Base-by-base conservation (phyloP, 92 coral and sea anemone species). In the Porites lobata region DNA sequence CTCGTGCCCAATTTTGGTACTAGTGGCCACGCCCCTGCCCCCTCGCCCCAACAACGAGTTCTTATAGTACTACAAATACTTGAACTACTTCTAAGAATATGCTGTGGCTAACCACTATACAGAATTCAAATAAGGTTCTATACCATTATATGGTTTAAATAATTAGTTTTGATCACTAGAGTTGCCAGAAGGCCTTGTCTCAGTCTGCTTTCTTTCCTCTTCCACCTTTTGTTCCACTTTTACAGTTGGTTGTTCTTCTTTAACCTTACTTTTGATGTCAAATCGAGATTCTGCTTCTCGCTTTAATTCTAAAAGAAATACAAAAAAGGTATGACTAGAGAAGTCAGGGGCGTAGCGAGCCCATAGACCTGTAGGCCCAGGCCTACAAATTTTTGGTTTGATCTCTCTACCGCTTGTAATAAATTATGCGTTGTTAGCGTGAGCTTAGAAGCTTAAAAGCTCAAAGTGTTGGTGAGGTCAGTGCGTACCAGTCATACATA, bases 281-380 rank as follows among this genome's bases (percentile, higher is more conserved):
- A 43, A 38, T 79, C 91, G 82, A 56, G 84, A 82, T 12, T 76
- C 26, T 6, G 94, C 94, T 56, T 92, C 92, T 66, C 94, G 83
- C 84, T 88, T 92, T 66, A 86, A 57, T 84, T 88, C 92, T 92
- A 38, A 10, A 18, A n/a, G 70, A 1, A 58, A 78, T 8, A 9
- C 10, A 79, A 79, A 15, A 32, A 50, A 50, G 9, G 68, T 13
- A 1, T 57, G 9, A 9, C 9, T 68, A 8, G n/a, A 47, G 0
- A 76, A 43, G 20, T 18, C 15, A 9, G 61, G 47, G 47, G 47
- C 0, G 47, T 38, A 38, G 47, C 7, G 0, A 3, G 47, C 47
- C 47, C 47, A 38, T 38, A 38, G 47, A 38, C 47, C 6, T 38
- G 47, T 38, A 38, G 47, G 47, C 47, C 2, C 2, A 2, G 38